Evolutionary conservation across 2,113 vertebrate genomes (phyloP), one percentile per base, ranked within the genome.

Genomic region (Empidonax traillii): DNA sequence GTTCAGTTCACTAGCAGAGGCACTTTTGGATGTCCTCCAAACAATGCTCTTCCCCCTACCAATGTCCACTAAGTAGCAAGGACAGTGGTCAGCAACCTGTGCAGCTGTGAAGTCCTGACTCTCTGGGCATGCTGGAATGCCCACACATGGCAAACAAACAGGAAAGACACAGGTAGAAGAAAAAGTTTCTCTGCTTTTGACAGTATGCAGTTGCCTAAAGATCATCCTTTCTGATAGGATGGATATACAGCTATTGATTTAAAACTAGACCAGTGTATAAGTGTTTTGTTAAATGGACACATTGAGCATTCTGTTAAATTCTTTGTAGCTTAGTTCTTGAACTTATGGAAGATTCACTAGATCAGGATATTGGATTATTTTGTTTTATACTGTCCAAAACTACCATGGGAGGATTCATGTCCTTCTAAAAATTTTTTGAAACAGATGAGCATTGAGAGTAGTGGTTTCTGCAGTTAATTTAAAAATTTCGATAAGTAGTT

Each of bases 41-140:
- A 55, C 1, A 8, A 16, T 13, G 6, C 4, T 79, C 6, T 23
- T 43, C 10, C 6, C 3, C 1, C 4, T 41, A 24, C 19, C 14
- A 8, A 7, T 17, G 15, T 62, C 23, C 20, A n/a, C 4, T 9
- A 41, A 52, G 37, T 2, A 66, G 16, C 6, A 72, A 80, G 10
- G 16, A 35, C 3, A 53, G 11, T 44, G 68, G 19, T 73, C 27
- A 44, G 28, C 18, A 72, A 39, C 18, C 4, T 17, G 4, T 66
- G 17, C 27, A 28, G 7, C n/a, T 15, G 10, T 43, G 12, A 39
- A 24, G 8, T 59, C 21, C 31, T 53, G 16, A 30, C 11, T 55
- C 10, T 53, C 18, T 63, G 22, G 25, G 35, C 27, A 51, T 8
- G 25, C 8, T 65, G 14, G 19, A 73, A 61, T 41, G 8, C 3